Evolutionary conservation across 2,113 vertebrate species (phyloP).

Genomic region (Turnix velox): DNA sequence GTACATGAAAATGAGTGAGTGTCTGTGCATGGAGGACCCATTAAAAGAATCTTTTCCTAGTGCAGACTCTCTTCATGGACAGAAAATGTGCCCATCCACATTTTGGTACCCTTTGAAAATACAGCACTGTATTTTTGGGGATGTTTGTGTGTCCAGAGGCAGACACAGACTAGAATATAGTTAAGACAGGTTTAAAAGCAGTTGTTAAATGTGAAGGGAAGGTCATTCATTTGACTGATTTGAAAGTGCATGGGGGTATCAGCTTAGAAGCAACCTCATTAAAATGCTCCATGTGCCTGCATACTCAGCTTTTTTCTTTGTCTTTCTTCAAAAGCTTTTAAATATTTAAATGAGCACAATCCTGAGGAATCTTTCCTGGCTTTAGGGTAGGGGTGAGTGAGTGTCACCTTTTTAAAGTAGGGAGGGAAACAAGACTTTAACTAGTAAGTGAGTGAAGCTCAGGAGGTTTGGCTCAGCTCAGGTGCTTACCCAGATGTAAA

Average conservation of each 20-base stretch:
- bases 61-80: not conserved
- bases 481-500: not conserved
- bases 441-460: not conserved
- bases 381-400: not conserved
- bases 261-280: not conserved
- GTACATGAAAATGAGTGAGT: not conserved
- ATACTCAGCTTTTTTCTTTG: not conserved
- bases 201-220: not conserved
- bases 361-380: not conserved
- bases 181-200: not conserved
- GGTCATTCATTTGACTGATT: not conserved
- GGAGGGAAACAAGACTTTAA: not conserved
- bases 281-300: not conserved
- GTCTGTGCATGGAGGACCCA: not conserved
- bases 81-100: not conserved
- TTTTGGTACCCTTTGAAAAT: not conserved
- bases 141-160: not conserved
- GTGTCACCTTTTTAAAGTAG: not conserved
- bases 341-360: conserved; percentile 32
- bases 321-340: conserved; percentile 3
- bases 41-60: not conserved
- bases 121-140: not conserved
- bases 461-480: not conserved
- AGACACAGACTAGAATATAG: not conserved
- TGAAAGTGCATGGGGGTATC: not conserved